phyloP scores from a whole-genome alignment of 2,797 vertebrate genomes.

The Crotalus adamanteus region DNA sequence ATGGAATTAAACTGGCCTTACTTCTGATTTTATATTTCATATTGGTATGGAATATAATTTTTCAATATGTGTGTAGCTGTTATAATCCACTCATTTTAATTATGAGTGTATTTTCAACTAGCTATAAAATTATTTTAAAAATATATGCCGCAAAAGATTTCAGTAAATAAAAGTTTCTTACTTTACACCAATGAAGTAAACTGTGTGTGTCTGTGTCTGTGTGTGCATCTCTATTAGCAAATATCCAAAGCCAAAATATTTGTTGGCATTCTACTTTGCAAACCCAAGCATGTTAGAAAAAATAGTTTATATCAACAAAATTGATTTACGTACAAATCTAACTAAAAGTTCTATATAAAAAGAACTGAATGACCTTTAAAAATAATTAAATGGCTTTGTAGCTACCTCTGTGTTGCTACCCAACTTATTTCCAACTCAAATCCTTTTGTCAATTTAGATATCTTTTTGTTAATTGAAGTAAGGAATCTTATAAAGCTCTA shows the following conservation, averaged over 20 bases:
- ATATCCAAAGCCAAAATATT: slow-evolving; percentile 7
- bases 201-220: neutral
- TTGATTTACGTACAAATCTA: neutral
- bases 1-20: neutral
- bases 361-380: neutral
- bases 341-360: neutral
- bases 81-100: neutral
- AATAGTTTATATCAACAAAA: neutral
- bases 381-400: neutral
- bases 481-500: neutral
- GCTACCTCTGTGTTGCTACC: neutral
- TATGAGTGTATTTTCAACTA: neutral
- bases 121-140: neutral
- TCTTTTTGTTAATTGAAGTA: neutral
- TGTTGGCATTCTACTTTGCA: neutral
- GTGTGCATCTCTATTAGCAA: neutral
- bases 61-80: neutral
- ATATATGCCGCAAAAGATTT: neutral
- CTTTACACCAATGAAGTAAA: neutral
- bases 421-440: neutral
- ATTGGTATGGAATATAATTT: neutral
- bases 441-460: neutral
- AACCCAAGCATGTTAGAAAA: neutral
- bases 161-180: neutral
- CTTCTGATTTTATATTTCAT: neutral